Base-by-base conservation (phyloP, 2,113 vertebrate genomes). In the Alexandromys fortis region DNA sequence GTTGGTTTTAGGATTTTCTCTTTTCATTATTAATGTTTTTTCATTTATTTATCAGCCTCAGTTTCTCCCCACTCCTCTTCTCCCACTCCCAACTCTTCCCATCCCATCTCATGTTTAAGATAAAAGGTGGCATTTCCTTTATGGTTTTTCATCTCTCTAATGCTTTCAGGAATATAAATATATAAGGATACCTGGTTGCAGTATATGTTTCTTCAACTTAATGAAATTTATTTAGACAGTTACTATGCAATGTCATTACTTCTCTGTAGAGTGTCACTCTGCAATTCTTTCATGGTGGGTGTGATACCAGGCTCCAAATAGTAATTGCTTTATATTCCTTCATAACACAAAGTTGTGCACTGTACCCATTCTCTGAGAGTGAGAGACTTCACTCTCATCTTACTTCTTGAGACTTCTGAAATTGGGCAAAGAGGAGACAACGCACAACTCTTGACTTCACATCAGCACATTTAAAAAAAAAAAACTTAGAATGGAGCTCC, bases 221-320 rank as follows among this genome's bases (percentile, higher is more conserved):
- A 70, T 81, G 17, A 75, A 81, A 88, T 61, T 72, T 83, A 33
- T 3, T 28, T 3, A 72, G n/a, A 94, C 11, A 11, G 33, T 13
- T 22, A 35, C 55, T 77, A 12, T 30, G 12, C 4, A 77, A 47
- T 38, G 21, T 7, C 2, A 77, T 9, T 67, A 47, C 10, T 93
- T 24, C 24, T 45, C 52, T 63, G 30, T 24, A 63, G 28, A 0
- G 11, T 30, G 22, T 24, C 55, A 63, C 3, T 90, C 28, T 49
- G 8, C 13, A 61, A 33, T 35, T 75, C 19, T 75, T 52, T 28
- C 38, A n/a, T 58, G 28, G 28, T 26, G 38, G 13, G 7, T 58
- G 3, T 5, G n/a, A 33, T 58, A 47, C 1, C 79, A 28, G 11
- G 6, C 16, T 85, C 3, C 14, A 33, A 19, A 0, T 42, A 7